Conservation (phyloP, 2,888 invertebrate genomes). For the Panopea generosa region DNA sequence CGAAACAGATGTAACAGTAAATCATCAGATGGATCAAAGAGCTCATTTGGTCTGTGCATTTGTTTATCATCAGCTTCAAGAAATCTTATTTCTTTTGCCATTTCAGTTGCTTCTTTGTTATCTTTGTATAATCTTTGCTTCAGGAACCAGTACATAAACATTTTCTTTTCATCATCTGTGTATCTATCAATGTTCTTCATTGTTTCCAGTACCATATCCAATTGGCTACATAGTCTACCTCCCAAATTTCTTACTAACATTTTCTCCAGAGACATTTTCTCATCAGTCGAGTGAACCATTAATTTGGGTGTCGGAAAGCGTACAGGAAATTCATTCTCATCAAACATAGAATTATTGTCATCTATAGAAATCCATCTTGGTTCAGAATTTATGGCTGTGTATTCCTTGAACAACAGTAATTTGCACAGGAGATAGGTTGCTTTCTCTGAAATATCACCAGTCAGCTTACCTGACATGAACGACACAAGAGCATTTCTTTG, state of each 20-base stretch:
- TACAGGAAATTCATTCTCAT: conserved; percentile 2
- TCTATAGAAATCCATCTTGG: not conserved
- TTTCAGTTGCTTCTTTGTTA: not conserved
- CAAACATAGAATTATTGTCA: not conserved
- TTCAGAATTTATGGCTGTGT: not conserved
- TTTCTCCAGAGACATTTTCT: conserved; percentile 1
- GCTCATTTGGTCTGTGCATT: conserved; percentile 17
- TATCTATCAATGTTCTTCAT: not conserved
- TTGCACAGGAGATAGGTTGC: too few species aligned
- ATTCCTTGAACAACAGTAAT: conserved; percentile 11
- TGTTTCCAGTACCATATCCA: conserved; percentile 1
- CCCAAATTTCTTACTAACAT: conserved; percentile 3
- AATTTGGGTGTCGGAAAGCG: not conserved
- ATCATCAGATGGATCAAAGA: conserved; percentile 41
- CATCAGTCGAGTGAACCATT: not conserved
- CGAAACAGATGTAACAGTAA: conserved; percentile 18
- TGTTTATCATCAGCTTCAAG: not conserved
- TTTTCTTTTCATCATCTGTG: not conserved
- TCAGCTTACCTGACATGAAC: too few species aligned
- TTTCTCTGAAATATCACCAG: too few species aligned
- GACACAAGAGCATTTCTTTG: too few species aligned
- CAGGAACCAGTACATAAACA: conserved; percentile 10
- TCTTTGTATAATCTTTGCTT: not conserved
- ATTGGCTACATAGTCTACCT: not conserved
- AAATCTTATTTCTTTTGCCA: not conserved